Evolutionary conservation across 2,888 invertebrate genomes (phyloP).

Genomic region (Sphaeridia pumilis): DNA sequence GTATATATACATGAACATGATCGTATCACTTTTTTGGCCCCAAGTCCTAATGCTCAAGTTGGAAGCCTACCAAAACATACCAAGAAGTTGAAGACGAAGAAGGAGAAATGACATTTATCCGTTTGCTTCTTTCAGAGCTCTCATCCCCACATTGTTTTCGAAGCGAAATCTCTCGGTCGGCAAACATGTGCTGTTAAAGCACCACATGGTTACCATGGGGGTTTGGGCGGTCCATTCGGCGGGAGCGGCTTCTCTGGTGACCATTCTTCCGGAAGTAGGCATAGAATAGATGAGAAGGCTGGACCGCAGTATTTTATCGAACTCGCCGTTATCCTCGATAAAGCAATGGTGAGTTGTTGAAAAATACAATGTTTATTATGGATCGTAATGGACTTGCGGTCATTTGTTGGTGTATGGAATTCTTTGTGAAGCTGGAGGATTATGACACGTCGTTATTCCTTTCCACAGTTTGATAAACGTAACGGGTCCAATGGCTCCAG

Average conservation of each 20-base stretch:
- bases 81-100: no score
- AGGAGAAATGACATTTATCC: no score
- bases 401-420: background rate
- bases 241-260: no score
- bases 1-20: no score
- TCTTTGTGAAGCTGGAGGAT: constrained; percentile 4
- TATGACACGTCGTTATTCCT: background rate
- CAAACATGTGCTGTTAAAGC: constrained; percentile 82
- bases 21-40: no score
- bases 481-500: constrained; percentile 65
- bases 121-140: constrained; percentile 61
- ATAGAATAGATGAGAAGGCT: constrained; percentile 41
- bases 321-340: constrained; percentile 89
- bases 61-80: no score
- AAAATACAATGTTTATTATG: background rate
- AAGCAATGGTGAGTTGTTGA: constrained; percentile 62
- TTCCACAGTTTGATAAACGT: constrained; percentile 64
- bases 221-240: no score
- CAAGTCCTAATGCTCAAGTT: no score
- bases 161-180: constrained; percentile 78
- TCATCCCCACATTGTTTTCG: constrained; percentile 96
- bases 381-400: background rate
- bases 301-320: constrained; percentile 83
- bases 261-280: constrained; percentile 26
- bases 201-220: no score